Base-by-base conservation (phyloP, 2,888 invertebrate species). In the Oligia latruncula region DNA sequence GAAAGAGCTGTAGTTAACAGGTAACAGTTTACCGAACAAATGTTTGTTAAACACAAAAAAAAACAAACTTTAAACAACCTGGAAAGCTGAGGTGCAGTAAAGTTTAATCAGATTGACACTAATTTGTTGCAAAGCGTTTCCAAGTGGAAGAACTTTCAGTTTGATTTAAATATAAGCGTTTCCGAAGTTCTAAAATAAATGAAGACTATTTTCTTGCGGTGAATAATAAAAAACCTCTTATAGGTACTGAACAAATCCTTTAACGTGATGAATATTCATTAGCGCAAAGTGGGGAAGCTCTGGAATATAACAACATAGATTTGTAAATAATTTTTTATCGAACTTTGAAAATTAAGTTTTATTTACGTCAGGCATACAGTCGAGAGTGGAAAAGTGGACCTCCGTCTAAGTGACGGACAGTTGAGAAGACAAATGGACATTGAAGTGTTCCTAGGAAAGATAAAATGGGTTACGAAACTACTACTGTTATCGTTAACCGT, bases 341-440 rank as follows among this genome's bases (percentile, higher is more conserved):
- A 62, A 78, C 40, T 77, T 86, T 77, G 78, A 74, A 84, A 88
- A 86, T 90, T 87, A 81, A 80, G 81, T 82, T 80, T 82, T 88
- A 89, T 91, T 90, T 90, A 89, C 84, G 88, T 88, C 88, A 89
- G 83, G 90, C 88, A 87, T 72, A 87, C 86, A 88, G 87, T 88
- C 83, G 81, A 79, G 81, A 82, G 78, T 81, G 85, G 88, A 92
- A 92, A 92, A 91, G 86, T 80, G 79, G 86, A 89, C 93, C 92
- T 91, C 84, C 87, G 84, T 92, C 92, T 81, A 76, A 88, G 84
- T 90, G 93, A 92, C 80, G 88, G 94, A 92, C 92, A 90, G 87
- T 90, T 90, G 84, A 83, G 88, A 92, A 94, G 93, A 94, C 92
- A 92, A 92, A 94, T 93, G 88, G 90, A 86, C 89, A 87, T 91